These are phyloP conservation scores for Gobio gobio DNA, from an alignment of 2,113 vertebrate species.

Conservation along the genomic window DNA sequence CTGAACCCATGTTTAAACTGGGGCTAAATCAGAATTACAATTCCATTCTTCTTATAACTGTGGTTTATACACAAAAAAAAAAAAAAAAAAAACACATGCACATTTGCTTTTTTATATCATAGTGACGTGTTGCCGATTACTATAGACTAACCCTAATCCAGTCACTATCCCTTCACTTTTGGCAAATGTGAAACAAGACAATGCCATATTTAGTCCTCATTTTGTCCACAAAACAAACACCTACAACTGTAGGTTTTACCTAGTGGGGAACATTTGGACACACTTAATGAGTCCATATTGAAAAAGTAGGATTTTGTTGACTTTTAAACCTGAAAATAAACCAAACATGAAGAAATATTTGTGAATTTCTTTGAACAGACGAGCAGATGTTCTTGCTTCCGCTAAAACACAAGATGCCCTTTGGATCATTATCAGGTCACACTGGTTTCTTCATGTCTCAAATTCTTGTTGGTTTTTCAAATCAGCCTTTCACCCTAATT, in stretches of 20 bases:
- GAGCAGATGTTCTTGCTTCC: slow-evolving; percentile 14
- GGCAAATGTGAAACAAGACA: neutral
- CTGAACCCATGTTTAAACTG: slow-evolving; percentile 5
- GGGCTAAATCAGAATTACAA: slow-evolving; percentile 14
- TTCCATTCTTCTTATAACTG: slow-evolving; percentile 16
- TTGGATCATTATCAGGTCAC: neutral
- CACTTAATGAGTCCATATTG: neutral
- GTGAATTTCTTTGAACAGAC: neutral
- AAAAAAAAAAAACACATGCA: neutral
- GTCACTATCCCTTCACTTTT: neutral
- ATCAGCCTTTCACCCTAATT: too few relatives aligned
- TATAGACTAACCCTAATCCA: neutral
- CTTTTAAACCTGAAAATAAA: neutral
- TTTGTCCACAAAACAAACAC: neutral
- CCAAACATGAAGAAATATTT: slow-evolving; percentile 6
- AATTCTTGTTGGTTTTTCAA: too few relatives aligned
- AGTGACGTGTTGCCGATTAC: neutral
- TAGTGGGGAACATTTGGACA: neutral
- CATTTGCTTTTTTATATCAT: neutral
- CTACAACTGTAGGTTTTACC: neutral
- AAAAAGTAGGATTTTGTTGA: neutral
- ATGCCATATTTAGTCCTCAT: neutral
- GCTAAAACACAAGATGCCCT: neutral
- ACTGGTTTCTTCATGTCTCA: neutral
- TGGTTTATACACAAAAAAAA: neutral